A percentile compares a stretch with the other conserved stretches of the same genome.
Evolutionary conservation across 2,797 vertebrate genomes (phyloP).

Genomic region (Heliangelus exortis): DNA sequence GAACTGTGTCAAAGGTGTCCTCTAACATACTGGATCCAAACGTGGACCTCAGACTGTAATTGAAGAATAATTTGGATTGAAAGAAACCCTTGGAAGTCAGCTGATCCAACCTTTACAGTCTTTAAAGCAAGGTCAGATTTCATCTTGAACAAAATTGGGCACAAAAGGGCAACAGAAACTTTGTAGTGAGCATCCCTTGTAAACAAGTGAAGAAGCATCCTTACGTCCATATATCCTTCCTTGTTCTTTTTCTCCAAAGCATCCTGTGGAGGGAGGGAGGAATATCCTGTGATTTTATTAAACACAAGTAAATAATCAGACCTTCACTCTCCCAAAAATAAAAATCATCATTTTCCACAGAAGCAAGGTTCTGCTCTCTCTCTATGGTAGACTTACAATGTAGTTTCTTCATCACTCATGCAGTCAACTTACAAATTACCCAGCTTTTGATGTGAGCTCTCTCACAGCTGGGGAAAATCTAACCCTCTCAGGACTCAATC

Average conservation of each 20-base stretch:
- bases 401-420: background rate
- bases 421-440: constrained; percentile 42
- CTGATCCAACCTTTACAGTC: background rate
- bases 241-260: background rate
- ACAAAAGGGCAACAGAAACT: background rate
- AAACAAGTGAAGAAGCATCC: background rate
- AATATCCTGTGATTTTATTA: background rate
- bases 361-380: background rate
- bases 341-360: background rate
- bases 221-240: background rate
- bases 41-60: background rate
- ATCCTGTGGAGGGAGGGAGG: background rate
- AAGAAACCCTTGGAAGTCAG: background rate
- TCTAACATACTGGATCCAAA: background rate
- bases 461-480: constrained; percentile 70
- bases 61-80: background rate
- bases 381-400: background rate
- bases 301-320: background rate
- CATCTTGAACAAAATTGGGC: background rate
- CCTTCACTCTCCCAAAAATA: background rate
- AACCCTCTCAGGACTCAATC: constrained; percentile 61
- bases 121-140: background rate
- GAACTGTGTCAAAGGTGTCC: background rate
- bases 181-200: fast-evolving
- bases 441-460: constrained; percentile 34